These are phyloP conservation scores for Hypotaenidia philippensis DNA, from an alignment of 2,797 vertebrate genomes.

Conservation along the genomic window DNA sequence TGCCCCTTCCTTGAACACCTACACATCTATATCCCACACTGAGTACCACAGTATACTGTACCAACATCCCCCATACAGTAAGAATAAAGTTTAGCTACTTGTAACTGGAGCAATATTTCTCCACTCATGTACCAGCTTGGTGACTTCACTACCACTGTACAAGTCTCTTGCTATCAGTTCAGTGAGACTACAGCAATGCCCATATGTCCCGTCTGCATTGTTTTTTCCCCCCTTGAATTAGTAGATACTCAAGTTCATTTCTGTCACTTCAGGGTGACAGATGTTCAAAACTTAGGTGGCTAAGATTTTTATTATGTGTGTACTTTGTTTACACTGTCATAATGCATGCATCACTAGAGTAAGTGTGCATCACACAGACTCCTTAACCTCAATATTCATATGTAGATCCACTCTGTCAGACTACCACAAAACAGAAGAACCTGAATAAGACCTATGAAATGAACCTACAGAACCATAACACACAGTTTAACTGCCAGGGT, in stretches of 20 bases:
- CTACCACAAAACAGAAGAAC: background rate
- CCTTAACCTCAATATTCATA: background rate
- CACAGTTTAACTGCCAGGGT: background rate
- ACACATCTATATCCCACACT: background rate
- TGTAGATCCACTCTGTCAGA: background rate
- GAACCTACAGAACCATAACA: background rate
- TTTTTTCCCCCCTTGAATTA: background rate
- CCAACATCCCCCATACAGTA: background rate
- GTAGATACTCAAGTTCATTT: background rate
- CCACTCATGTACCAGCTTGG: background rate
- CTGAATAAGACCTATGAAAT: background rate
- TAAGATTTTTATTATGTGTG: background rate
- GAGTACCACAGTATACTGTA: background rate
- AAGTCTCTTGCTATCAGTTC: background rate
- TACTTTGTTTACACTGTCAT: background rate
- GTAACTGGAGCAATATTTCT: background rate
- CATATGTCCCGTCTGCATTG: rapidly evolving
- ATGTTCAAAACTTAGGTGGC: background rate
- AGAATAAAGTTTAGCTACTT: background rate
- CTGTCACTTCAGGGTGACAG: background rate
- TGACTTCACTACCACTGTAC: background rate
- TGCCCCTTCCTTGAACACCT: background rate
- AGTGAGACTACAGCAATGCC: background rate
- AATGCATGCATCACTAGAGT: background rate
- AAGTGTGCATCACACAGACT: background rate